Evolutionary conservation across 2,797 vertebrate species (phyloP), one percentile per base, ranked within the genome.

Genomic region (Diceros bicornis): DNA sequence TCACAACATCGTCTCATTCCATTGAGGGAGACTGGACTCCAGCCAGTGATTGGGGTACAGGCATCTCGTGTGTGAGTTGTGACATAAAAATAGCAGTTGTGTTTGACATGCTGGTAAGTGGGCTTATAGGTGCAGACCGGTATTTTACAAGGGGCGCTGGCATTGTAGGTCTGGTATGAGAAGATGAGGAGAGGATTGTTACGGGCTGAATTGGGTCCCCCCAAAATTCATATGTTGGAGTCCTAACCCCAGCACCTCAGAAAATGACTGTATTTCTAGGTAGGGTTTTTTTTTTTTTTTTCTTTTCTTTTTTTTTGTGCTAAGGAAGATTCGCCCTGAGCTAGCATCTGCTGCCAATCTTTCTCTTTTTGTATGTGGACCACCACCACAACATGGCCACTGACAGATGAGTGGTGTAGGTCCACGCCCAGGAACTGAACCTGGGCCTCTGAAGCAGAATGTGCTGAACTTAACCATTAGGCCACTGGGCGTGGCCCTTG

Each of bases 81-180:
- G 32, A 61, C 5, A 6, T 6, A 13, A 41, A n/a, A 37, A 7
- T 18, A 4, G 21, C 4, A 1, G 52, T 32, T 61, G 27, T 0
- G 20, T 16, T 10, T 29, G 59, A 55, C 0, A 0, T 2, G 9
- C 34, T 11, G 0, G 44, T 4, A 32, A 25, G 4, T 1, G 21
- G 41, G 34, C 11, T 64, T 61, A 0, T 21, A 4, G n/a, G 6
- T 16, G 34, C 41, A 41, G 17, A 59, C 44, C 17, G 0, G 0
- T 23, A 0, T 4, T 20, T 69, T n/a, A 20, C 20, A 4, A 11
- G 41, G 52, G 27, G 6, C 2, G 1, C 44, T 0, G 12, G 69
- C 27, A 10, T 23, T 91, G 8, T 3, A 10, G 47, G 7, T 55
- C 78, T n/a, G 6, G 37, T 50, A 0, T 7, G 12, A 14, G 29